phyloP scores from a whole-genome alignment of 2,113 vertebrate species.

The Rhineura floridana region DNA sequence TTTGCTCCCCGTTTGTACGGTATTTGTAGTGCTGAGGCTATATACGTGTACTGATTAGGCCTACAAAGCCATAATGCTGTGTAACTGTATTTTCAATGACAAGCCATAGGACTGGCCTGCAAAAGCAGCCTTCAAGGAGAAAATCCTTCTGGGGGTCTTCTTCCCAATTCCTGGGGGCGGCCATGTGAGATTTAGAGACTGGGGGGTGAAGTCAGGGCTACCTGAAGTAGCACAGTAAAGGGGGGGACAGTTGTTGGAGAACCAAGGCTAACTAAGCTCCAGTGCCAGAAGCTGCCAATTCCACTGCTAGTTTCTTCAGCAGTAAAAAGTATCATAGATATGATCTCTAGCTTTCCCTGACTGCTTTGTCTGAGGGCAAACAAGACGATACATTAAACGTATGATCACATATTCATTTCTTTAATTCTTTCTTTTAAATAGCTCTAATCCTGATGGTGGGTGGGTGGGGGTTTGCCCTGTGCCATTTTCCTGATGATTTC shows the following conservation, averaged over 20 bases:
- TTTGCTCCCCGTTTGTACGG: too few relatives aligned
- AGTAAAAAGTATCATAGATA: background rate
- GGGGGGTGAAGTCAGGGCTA: background rate
- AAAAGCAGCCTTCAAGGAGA: too few relatives aligned
- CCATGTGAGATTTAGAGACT: background rate
- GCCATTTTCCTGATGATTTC: background rate
- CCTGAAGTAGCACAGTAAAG: background rate
- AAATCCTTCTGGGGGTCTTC: background rate
- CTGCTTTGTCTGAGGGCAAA: background rate
- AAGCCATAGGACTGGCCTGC: too few relatives aligned
- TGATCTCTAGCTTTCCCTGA: background rate
- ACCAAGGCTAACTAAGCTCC: background rate
- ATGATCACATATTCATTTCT: too few relatives aligned
- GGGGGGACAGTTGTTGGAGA: too few relatives aligned
- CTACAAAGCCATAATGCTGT: too few relatives aligned
- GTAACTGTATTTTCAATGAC: too few relatives aligned
- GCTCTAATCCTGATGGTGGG: background rate
- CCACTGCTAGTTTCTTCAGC: background rate
- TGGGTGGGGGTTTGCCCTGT: too few relatives aligned
- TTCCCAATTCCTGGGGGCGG: background rate
- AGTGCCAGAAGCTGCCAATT: background rate
- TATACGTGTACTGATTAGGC: too few relatives aligned
- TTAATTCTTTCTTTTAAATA: too few relatives aligned
- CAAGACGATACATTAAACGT: too few relatives aligned
- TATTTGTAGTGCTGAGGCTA: too few relatives aligned